Evolutionary conservation across 2,797 vertebrate species (phyloP).

Genomic region (Malacoraja senta): DNA sequence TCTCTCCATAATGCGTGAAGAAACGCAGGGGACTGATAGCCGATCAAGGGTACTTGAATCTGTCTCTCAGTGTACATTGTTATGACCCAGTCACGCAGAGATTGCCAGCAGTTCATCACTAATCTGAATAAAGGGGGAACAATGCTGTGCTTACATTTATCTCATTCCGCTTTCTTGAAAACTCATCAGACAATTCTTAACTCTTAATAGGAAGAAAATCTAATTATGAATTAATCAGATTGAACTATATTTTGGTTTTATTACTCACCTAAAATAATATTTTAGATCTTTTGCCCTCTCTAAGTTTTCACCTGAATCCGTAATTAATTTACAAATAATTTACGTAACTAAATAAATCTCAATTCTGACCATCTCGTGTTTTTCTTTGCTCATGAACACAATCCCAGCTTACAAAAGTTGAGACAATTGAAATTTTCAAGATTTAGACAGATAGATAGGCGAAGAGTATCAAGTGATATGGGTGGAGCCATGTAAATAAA

Average conservation of each 20-base stretch:
- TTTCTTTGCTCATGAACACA: not conserved
- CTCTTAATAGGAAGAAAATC: not conserved
- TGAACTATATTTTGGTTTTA: not conserved
- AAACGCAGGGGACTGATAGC: conserved; percentile 27
- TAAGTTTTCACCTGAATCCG: not conserved
- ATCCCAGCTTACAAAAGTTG: not conserved
- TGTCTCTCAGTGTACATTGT: conserved; percentile 18
- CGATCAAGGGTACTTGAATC: conserved; percentile 13
- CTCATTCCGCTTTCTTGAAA: not conserved
- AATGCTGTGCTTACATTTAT: conserved; percentile 2
- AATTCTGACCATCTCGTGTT: not conserved
- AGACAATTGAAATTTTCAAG: not conserved
- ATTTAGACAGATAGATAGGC: not conserved
- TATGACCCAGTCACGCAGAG: conserved; percentile 8
- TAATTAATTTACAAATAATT: not conserved
- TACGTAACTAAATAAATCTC: not conserved
- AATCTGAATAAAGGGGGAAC: not conserved
- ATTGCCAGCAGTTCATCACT: not conserved
- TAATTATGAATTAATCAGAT: not conserved
- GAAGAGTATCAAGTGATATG: not conserved
- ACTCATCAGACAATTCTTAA: conserved; percentile 25
- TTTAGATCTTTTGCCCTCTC: not conserved
- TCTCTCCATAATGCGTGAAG: conserved; percentile 7
- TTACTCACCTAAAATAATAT: not conserved
- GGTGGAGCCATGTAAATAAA: not conserved